These are phyloP conservation scores for Morpho deidamia DNA, from an alignment of 2,888 invertebrate species.

Conservation along the genomic window DNA sequence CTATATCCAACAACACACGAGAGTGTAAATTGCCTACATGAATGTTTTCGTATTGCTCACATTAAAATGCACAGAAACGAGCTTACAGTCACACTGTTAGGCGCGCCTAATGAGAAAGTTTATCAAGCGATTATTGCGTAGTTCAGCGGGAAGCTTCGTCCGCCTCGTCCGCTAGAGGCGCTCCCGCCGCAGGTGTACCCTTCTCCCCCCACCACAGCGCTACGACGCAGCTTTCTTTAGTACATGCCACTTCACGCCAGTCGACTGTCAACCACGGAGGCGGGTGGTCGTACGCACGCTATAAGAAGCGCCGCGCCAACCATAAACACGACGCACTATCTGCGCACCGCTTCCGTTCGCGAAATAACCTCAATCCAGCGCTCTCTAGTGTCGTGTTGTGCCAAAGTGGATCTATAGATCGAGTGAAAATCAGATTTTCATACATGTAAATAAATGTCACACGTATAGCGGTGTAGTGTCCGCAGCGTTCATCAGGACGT, in stretches of 20 bases:
- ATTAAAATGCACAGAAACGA: constrained; percentile 64
- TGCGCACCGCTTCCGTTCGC: constrained; percentile 64
- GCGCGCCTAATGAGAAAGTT: constrained; percentile 78
- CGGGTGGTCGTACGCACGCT: constrained; percentile 37
- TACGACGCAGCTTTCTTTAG: constrained; percentile 44
- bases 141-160: constrained; percentile 70
- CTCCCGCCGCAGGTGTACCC: constrained; percentile 66
- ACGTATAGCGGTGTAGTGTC: constrained; percentile 60
- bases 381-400: constrained; percentile 65
- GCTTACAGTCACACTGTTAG: constrained; percentile 76
- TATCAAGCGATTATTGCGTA: constrained; percentile 79
- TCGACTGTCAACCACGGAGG: constrained; percentile 66
- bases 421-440: constrained; percentile 55
- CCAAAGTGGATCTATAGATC: constrained; percentile 58
- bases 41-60: constrained; percentile 59
- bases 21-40: constrained; percentile 53
- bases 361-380: constrained; percentile 59
- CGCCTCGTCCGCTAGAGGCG: constrained; percentile 45
- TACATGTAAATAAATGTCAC: constrained; percentile 65
- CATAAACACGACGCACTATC: constrained; percentile 73
- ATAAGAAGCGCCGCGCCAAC: constrained; percentile 62
- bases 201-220: constrained; percentile 40
- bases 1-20: constrained; percentile 39
- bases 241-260: constrained; percentile 55
- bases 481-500: constrained; percentile 52